phyloP scores from a whole-genome alignment of 2,888 invertebrate genomes.

The Orthonychiurus folsomi region DNA sequence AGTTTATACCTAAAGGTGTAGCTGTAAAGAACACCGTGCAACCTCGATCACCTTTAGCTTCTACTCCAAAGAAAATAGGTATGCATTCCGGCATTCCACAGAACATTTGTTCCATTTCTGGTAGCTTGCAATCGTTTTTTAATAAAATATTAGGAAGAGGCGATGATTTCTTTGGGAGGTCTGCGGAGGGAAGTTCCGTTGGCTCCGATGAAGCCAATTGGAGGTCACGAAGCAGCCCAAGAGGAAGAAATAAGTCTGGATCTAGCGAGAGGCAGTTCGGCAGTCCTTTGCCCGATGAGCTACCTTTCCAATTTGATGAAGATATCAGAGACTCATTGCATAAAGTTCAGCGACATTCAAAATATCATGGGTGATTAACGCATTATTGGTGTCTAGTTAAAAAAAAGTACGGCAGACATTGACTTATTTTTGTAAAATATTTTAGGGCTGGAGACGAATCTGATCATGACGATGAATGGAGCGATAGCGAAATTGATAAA shows the following conservation, averaged over 20 bases:
- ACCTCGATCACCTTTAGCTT: neutral
- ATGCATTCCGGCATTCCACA: conserved; percentile 15
- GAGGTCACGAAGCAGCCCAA: conserved; percentile 8
- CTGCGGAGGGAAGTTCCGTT: too few species aligned
- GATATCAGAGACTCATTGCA: conserved; percentile 52
- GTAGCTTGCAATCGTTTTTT: too few species aligned
- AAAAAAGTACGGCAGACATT: conserved; percentile 8
- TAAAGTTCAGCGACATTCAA: neutral
- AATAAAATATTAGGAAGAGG: too few species aligned
- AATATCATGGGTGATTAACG: conserved; percentile 11
- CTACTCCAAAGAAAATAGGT: conserved; percentile 18
- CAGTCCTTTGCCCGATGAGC: conserved; percentile 56
- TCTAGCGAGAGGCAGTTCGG: conserved; percentile 9
- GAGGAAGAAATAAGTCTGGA: conserved; percentile 16
- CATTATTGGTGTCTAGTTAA: neutral
- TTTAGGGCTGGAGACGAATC: conserved; percentile 55
- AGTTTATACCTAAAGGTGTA: conserved; percentile 53
- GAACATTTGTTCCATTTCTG: conserved; percentile 10
- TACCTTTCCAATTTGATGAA: conserved; percentile 96
- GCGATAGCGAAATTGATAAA: conserved; percentile 85
- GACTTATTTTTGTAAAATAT: conserved; percentile 8
- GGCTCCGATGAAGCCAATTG: conserved; percentile 11
- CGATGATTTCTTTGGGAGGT: neutral
- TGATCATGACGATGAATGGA: conserved; percentile 68
- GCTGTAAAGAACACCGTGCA: neutral